These are phyloP conservation scores for Lithobius niger DNA, from an alignment of 1,140 invertebrate species.

Conservation along the genomic window DNA sequence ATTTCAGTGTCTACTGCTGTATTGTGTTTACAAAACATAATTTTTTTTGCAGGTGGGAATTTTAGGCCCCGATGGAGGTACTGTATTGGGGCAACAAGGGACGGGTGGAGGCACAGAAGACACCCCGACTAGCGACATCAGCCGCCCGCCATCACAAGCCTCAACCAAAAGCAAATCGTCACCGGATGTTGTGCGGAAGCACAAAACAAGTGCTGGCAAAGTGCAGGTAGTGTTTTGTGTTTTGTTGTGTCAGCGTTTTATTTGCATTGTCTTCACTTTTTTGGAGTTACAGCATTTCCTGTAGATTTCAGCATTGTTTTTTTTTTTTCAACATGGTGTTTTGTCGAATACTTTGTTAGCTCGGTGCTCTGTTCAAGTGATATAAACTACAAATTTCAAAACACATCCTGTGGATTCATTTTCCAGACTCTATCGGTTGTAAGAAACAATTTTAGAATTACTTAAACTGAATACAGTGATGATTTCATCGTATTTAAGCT, in stretches of 20 bases:
- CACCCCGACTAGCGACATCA: slow-evolving; percentile 57
- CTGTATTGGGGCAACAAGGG: background rate
- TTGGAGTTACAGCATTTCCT: background rate
- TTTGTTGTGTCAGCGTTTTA: background rate
- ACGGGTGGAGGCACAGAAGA: slow-evolving; percentile 35
- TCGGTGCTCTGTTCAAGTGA: background rate
- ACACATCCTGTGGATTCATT: no score
- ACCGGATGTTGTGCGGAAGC: slow-evolving; percentile 41
- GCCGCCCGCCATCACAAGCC: slow-evolving; percentile 68
- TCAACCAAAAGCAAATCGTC: slow-evolving; percentile 41
- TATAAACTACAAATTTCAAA: background rate
- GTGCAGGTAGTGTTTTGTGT: background rate
- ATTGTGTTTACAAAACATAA: no score
- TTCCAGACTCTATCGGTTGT: no score
- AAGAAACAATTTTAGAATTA: no score
- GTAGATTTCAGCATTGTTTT: background rate
- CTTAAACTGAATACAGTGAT: no score
- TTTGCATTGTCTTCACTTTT: background rate
- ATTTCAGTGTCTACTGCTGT: no score
- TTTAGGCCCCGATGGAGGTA: background rate
- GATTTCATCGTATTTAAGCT: no score
- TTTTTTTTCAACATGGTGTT: background rate
- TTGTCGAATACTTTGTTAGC: no score
- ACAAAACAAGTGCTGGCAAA: slow-evolving; percentile 26
- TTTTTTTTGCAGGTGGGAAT: slow-evolving; percentile 4